Base-by-base conservation (phyloP, 1,140 invertebrate genomes). In the Belonocnema kinseyi region DNA sequence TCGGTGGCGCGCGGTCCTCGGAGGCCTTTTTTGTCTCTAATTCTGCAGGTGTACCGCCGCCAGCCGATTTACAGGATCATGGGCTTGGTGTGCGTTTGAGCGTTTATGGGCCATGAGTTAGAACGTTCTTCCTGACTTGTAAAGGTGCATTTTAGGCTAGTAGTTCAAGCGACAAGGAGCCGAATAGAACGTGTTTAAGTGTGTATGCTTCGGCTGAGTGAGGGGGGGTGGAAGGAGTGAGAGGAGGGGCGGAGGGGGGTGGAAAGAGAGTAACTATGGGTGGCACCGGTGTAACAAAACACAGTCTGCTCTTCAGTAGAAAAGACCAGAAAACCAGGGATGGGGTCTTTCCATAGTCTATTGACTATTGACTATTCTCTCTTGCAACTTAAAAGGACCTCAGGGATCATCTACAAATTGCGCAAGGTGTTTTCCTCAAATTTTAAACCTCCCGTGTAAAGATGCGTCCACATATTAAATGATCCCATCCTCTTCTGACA, bases 21-120 rank as follows among this genome's bases (percentile, higher is more conserved):
- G 46, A 53, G 77, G 70, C 77, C 80, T 80, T 82, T 80, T 80
- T 78, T 75, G 78, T 78, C 72, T 77, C 73, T 73, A 73, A 77
- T 80, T 70, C 75, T 51, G 82, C 82, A 83, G 82, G 82, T 83
- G 82, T 83, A 80, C 79, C 79, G 77, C 33, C 61, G 61, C 14
- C 79, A 77, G 72, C 54, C 50, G 79, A 78, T 80, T 80, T 72
- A 75, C 54, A 61, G 75, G 54, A 50, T 73, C 61, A 54, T 46
- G 40, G 76, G 73, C 51, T 70, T 77, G 71, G 73, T 77, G 71
- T 76, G 70, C 74, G 73, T 75, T 71, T 77, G 71, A 74, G 70
- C 74, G 73, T 75, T 71, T 78, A 76, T 74, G 74, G 53, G 53
- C 72, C 17, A 58, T 13, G 3, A 50, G 61, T 17, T 50, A 17